These are phyloP conservation scores for Alfaro cultratus DNA, from an alignment of 2,797 vertebrate genomes.

Conservation along the genomic window DNA sequence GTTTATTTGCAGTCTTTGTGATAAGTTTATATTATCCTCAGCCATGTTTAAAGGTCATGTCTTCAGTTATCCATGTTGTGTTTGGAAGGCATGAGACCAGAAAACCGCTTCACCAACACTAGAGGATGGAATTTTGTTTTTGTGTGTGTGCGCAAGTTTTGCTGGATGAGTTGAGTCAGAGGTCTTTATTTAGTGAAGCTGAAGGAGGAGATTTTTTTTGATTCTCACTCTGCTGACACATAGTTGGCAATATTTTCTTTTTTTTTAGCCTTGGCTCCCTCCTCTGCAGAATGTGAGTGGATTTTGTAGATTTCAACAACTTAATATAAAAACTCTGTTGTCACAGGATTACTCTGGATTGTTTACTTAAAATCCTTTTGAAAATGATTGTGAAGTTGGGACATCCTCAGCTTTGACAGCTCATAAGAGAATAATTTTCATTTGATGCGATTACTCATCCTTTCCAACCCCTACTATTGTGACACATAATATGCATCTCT, in stretches of 20 bases:
- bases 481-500: neutral
- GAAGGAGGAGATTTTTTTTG: constrained; percentile 47
- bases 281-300: constrained; percentile 18
- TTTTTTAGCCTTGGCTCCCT: neutral
- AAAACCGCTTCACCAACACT: constrained; percentile 33
- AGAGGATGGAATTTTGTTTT: constrained; percentile 18
- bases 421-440: neutral
- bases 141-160: constrained; percentile 16
- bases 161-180: constrained; percentile 42
- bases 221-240: constrained; percentile 41
- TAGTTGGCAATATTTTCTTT: constrained; percentile 9
- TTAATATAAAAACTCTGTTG: neutral
- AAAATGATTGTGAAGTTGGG: neutral
- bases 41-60: constrained; percentile 21
- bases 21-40: constrained; percentile 25
- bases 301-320: constrained; percentile 5
- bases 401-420: neutral
- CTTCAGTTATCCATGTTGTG: constrained; percentile 8
- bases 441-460: neutral
- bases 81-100: constrained; percentile 16
- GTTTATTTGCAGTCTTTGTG: constrained; percentile 17
- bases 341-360: neutral
- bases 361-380: neutral
- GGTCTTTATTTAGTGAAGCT: constrained; percentile 49
- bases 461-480: neutral